phyloP scores from a whole-genome alignment of 2,113 vertebrate species.

The Chaenogobius annularis region DNA sequence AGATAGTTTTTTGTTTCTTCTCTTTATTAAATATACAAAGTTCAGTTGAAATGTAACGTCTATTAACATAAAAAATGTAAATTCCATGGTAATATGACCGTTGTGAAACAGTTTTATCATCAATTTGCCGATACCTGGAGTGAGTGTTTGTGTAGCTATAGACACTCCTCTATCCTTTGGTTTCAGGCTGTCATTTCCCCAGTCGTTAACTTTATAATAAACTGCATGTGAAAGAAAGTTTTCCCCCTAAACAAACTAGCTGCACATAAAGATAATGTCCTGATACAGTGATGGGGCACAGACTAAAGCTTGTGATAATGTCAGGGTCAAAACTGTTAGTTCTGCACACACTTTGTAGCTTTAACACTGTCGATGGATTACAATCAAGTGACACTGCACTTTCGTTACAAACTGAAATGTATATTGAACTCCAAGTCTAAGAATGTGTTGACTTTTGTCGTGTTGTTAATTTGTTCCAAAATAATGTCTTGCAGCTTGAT shows the following conservation, averaged over 20 bases:
- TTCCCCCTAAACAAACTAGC: neutral
- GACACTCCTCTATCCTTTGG: no score
- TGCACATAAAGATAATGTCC: neutral
- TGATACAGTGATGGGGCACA: neutral
- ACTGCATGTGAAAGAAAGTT: constrained; percentile 2
- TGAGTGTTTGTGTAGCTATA: neutral
- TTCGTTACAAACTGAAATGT: neutral
- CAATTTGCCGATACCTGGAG: constrained; percentile 21
- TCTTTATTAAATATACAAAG: no score
- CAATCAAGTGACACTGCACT: neutral
- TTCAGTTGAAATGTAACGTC: no score
- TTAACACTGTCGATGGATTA: neutral
- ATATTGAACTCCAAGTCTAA: neutral
- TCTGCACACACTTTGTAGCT: neutral
- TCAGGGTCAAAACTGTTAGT: neutral
- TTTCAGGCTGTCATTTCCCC: constrained; percentile 2
- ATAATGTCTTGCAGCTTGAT: neutral
- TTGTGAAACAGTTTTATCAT: neutral
- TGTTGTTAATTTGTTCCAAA: neutral
- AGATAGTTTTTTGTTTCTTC: constrained; percentile 11
- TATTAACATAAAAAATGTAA: no score
- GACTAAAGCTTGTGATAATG: no score
- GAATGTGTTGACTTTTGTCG: neutral
- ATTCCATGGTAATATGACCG: no score
- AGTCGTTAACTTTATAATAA: constrained; percentile 36